Evolutionary conservation across 2,888 invertebrate species (phyloP).

Genomic region (Bellardia bayeri): DNA sequence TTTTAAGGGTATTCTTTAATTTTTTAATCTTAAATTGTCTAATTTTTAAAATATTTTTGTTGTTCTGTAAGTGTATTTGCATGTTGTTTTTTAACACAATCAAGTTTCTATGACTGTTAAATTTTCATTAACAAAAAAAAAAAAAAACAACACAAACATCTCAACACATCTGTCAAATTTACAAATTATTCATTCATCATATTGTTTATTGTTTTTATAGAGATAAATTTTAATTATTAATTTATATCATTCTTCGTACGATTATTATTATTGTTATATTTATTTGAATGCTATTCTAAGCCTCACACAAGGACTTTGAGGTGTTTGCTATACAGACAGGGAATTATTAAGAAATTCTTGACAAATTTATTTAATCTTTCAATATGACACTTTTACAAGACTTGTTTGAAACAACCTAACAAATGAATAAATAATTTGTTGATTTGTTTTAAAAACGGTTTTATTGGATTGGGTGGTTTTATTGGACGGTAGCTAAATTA

Average conservation of each 20-base stretch:
- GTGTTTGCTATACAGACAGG: neutral
- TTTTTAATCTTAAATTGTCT: too few relatives aligned
- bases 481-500: neutral
- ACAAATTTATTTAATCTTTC: constrained; percentile 63
- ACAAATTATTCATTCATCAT: neutral
- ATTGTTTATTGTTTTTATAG: constrained; percentile 7
- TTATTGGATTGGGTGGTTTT: constrained; percentile 12
- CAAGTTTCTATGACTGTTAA: constrained; percentile 8
- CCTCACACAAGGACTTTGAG: constrained; percentile 30
- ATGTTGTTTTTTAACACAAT: constrained; percentile 2
- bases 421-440: constrained; percentile 9
- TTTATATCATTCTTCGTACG: constrained; percentile 3
- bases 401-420: constrained; percentile 12
- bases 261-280: neutral
- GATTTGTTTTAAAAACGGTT: constrained; percentile 3
- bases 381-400: constrained; percentile 56
- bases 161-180: constrained; percentile 24
- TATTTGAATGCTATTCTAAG: constrained; percentile 17
- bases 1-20: too few relatives aligned
- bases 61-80: neutral
- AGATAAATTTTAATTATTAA: constrained; percentile 33
- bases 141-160: too few relatives aligned
- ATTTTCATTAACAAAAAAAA: neutral
- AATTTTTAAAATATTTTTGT: too few relatives aligned
- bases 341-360: constrained; percentile 38